A percentile compares a stretch with the other conserved stretches of the same genome.
Evolutionary conservation across 2,113 vertebrate genomes (phyloP).

Genomic region (Cathartes aura): DNA sequence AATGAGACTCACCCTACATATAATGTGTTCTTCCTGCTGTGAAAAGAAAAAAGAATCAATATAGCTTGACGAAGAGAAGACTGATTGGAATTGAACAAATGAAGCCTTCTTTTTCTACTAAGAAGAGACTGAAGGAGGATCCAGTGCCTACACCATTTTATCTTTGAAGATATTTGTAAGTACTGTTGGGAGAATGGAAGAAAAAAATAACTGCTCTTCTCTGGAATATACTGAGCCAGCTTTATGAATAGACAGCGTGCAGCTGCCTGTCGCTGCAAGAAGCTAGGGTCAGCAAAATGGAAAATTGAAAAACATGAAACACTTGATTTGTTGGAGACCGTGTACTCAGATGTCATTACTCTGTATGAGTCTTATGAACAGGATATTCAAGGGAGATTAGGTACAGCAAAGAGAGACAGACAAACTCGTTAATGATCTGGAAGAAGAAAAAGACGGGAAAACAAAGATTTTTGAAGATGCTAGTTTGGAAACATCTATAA

Average conservation of each 20-base stretch:
- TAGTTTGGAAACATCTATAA: not conserved
- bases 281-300: not conserved
- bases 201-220: not conserved
- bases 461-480: not conserved
- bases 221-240: not conserved
- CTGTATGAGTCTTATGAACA: not conserved
- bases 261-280: not conserved
- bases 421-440: not conserved
- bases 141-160: not conserved
- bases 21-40: not conserved
- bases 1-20: not conserved
- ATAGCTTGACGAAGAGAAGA: not conserved
- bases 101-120: not conserved
- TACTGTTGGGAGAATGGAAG: not conserved
- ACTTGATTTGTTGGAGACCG: not conserved
- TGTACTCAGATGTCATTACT: not conserved
- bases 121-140: not conserved
- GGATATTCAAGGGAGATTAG: not conserved
- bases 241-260: not conserved
- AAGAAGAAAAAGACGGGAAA: not conserved
- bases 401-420: not conserved
- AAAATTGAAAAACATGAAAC: not conserved
- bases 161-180: not conserved
- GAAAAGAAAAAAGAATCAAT: not conserved
- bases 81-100: not conserved